Conservation (phyloP, 1,140 invertebrate genomes). For the Hypothenemus hampei region DNA sequence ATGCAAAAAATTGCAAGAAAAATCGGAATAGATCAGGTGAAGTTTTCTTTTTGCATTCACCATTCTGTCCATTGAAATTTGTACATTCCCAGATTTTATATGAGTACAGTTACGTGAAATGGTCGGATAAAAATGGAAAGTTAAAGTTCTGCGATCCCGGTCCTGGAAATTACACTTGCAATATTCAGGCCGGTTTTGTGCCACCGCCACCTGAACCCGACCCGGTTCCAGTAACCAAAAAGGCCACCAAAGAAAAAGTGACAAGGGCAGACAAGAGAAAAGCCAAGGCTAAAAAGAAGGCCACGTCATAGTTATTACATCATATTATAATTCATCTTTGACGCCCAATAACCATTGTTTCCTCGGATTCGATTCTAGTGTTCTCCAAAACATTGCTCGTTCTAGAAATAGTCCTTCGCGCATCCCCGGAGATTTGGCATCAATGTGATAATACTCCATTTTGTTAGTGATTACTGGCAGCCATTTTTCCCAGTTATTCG, state of each 20-base stretch:
- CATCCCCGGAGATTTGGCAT: constrained; percentile 43
- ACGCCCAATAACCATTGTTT: not conserved
- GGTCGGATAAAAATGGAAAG: constrained; percentile 49
- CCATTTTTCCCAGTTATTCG: constrained; percentile 48
- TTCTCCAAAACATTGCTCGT: constrained; percentile 48
- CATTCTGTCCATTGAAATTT: not conserved
- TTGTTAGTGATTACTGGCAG: constrained; percentile 45
- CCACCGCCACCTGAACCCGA: constrained; percentile 19
- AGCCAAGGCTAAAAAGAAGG: constrained; percentile 10
- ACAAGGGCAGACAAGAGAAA: constrained; percentile 24
- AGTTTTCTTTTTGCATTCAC: not conserved
- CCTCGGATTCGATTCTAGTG: constrained; percentile 30
- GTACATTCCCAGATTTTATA: constrained; percentile 36
- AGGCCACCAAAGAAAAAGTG: constrained; percentile 8
- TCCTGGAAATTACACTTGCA: constrained; percentile 55
- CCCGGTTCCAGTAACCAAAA: constrained; percentile 9
- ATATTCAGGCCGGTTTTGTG: constrained; percentile 50
- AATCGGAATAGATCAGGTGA: constrained; percentile 23
- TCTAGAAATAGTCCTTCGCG: constrained; percentile 41
- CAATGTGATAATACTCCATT: constrained; percentile 49
- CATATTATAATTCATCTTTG: constrained; percentile 32
- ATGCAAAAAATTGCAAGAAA: constrained; percentile 48
- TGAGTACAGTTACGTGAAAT: constrained; percentile 54
- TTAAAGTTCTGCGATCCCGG: constrained; percentile 55
- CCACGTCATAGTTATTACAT: constrained; percentile 3